Base-by-base conservation (phyloP, 2,797 vertebrate genomes). In the Scleropages formosus region DNA sequence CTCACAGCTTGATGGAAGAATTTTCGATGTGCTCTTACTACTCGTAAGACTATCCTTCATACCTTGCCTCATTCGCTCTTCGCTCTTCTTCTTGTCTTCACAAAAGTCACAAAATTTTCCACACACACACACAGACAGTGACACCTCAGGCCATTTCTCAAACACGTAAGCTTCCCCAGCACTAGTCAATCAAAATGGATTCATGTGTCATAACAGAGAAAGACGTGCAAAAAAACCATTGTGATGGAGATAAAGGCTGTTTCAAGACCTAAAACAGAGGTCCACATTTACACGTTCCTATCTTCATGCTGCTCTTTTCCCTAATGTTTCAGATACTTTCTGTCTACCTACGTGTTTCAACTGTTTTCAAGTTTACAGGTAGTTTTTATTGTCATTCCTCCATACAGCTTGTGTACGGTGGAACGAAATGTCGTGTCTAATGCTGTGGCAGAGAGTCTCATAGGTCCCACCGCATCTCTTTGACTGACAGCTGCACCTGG, bases 171-270 rank as follows among this genome's bases (percentile, higher is more conserved):
- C 6, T 8, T 63, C 24, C 20, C 24, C 16, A 6, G 11, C 6
- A 20, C 10, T 39, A 58, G 26, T 24, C 49, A 71, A 71, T 46
- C 26, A 75, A 31, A 65, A 18, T 26, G 39, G 74, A 60, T 39
- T 0, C 27, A 4, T 44, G n/a, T 15, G 8, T 12, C 64, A 75
- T 47, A 46, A 47, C 31, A 75, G 8, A 67, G 24, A 26, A 8
- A 49, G 22, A 53, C 10, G 53, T 60, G 12, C 15, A 10, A 18
- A 46, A 9, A 44, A 75, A 59, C 44, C 27, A 44, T 20, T 26
- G 63, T 20, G 16, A 51, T 49, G 8, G 22, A 20, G 31, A 53
- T 58, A 2, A 56, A 68, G 7, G 59, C 20, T 60, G 16, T 39
- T 39, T 9, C 53, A 12, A 12, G 27, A n/a, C 1, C 4, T 46